Percentiles rank a stretch among this genome's conserved stretches.
These are phyloP conservation scores for Plemyria rubiginata DNA, from an alignment of 2,888 invertebrate species.

Conservation along the genomic window DNA sequence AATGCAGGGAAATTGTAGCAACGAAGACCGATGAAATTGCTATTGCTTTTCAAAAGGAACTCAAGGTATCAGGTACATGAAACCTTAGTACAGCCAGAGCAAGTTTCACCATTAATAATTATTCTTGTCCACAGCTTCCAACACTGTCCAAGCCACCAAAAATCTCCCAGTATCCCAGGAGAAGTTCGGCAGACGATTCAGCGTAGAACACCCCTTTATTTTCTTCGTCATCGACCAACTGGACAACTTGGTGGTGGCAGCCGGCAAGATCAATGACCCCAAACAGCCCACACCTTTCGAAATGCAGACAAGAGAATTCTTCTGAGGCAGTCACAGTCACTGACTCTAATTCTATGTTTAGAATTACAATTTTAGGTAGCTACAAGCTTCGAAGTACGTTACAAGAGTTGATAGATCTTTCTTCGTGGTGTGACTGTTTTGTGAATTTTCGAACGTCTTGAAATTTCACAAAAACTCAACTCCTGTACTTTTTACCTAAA, in stretches of 20 bases:
- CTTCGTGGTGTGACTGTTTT: conserved; percentile 16
- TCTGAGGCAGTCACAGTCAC: conserved; percentile 5
- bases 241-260: conserved; percentile 85
- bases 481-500: conserved; percentile 22
- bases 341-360: not conserved
- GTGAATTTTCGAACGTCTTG: conserved; percentile 26
- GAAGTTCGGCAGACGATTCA: conserved; percentile 66
- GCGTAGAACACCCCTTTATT: conserved; percentile 86
- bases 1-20: not conserved
- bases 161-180: conserved; percentile 60
- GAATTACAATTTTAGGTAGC: conserved; percentile 1
- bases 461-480: conserved; percentile 38
- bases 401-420: conserved; percentile 9
- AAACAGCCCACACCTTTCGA: conserved; percentile 62
- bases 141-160: conserved; percentile 60
- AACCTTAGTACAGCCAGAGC: not conserved
- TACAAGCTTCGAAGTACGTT: not conserved
- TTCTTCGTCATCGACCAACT: conserved; percentile 86
- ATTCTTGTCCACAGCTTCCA: conserved; percentile 50
- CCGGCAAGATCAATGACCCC: conserved; percentile 85
- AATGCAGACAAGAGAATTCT: conserved; percentile 46
- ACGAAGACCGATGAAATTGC: not conserved
- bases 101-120: not conserved
- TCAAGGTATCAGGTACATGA: not conserved
- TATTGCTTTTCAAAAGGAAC: not conserved